Percentiles rank a stretch among this genome's conserved stretches.
These are phyloP conservation scores for Lithophane socia DNA, from an alignment of 2,888 invertebrate genomes.

Conservation along the genomic window DNA sequence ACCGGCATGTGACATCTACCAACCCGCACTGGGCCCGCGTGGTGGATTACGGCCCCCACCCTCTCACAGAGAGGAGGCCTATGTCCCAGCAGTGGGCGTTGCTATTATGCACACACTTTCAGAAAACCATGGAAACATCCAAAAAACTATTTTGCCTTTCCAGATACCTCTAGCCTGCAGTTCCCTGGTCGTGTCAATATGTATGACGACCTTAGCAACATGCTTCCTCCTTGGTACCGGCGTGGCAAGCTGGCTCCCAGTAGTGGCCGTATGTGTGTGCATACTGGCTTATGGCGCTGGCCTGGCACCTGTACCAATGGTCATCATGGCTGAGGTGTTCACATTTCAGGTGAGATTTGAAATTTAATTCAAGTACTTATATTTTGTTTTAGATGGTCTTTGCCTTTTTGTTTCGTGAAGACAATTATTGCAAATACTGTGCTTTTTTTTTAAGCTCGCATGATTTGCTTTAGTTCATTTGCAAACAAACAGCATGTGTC, in stretches of 20 bases:
- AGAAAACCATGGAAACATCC: background rate
- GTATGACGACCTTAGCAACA: constrained; percentile 80
- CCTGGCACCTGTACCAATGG: constrained; percentile 81
- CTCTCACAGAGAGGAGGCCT: no score
- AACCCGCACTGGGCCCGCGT: no score
- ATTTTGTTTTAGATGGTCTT: background rate
- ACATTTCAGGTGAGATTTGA: constrained; percentile 76
- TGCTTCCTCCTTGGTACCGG: constrained; percentile 74
- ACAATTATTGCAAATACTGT: background rate
- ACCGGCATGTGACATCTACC: no score
- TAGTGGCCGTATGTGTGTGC: constrained; percentile 77
- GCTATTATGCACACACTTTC: background rate
- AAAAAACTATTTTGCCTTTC: constrained; percentile 21
- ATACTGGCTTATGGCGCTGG: constrained; percentile 82
- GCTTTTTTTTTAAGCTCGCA: background rate
- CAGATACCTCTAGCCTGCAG: constrained; percentile 80
- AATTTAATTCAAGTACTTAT: background rate
- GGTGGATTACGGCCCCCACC: no score
- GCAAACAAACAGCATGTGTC: no score
- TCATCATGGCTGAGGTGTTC: constrained; percentile 83
- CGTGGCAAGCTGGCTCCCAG: constrained; percentile 75
- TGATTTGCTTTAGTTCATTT: background rate
- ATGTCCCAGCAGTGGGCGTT: no score
- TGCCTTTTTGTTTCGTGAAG: background rate
- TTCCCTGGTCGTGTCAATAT: constrained; percentile 76